Percentiles rank a stretch among this genome's conserved stretches.
Evolutionary conservation across 2,113 vertebrate species (phyloP).

Genomic region (Lates calcarifer): DNA sequence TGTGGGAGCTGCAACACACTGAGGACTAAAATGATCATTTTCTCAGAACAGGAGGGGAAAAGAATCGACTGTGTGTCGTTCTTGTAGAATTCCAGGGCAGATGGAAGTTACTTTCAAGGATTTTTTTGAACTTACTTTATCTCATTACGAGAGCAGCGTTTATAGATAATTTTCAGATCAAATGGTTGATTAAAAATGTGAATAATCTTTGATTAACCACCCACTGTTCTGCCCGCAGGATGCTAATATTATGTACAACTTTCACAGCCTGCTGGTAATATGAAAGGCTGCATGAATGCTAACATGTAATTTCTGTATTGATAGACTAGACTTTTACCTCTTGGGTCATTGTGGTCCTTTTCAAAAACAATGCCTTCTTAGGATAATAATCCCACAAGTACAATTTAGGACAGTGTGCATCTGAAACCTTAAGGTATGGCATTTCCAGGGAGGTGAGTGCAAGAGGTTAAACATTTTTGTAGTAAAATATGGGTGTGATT

Average conservation of each 20-base stretch:
- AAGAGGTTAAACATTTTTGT: neutral
- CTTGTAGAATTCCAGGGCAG: neutral
- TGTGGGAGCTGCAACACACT: constrained; percentile 22
- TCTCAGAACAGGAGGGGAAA: neutral
- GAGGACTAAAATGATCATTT: constrained; percentile 20
- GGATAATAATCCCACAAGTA: neutral
- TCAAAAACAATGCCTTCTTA: neutral
- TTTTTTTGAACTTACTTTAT: constrained; percentile 4
- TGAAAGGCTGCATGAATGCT: neutral
- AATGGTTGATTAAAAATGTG: constrained; percentile 49
- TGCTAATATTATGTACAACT: constrained; percentile 6
- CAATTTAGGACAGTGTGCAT: neutral
- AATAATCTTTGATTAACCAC: constrained; percentile 60
- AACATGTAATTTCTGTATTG: neutral
- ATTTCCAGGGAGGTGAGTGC: neutral
- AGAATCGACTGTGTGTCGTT: neutral
- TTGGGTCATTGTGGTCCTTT: neutral
- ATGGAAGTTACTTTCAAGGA: neutral
- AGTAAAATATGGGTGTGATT: neutral
- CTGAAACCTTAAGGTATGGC: neutral
- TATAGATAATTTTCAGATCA: constrained; percentile 29
- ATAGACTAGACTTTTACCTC: neutral
- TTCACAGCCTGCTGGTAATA: constrained; percentile 12
- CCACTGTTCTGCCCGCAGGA: constrained; percentile 36
- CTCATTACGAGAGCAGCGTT: constrained; percentile 25